These are phyloP conservation scores for Bombus breviceps DNA, from an alignment of 1,140 invertebrate genomes.

Conservation along the genomic window DNA sequence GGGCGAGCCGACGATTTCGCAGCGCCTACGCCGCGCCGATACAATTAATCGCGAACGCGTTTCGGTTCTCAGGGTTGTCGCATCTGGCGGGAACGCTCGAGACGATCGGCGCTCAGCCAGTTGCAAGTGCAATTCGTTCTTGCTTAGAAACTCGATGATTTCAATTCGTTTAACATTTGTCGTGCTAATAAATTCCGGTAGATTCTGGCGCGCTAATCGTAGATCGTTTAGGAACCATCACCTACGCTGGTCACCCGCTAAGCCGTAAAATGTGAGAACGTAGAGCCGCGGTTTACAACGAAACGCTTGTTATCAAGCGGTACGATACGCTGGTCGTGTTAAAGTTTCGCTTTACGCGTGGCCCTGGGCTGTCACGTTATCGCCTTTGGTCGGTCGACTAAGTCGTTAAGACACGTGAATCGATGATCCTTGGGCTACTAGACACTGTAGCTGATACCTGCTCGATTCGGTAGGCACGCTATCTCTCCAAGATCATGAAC, in stretches of 20 bases:
- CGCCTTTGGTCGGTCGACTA: not conserved
- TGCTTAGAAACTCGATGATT: too few relatives aligned
- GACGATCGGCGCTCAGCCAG: not conserved
- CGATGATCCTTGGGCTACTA: not conserved
- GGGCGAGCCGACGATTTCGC: not conserved
- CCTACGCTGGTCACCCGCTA: not conserved
- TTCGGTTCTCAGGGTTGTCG: not conserved
- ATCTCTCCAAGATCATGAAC: not conserved
- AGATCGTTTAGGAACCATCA: not conserved
- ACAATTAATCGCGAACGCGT: not conserved
- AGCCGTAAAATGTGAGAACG: not conserved
- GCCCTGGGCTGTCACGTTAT: not conserved
- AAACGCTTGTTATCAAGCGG: not conserved
- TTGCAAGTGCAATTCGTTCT: not conserved
- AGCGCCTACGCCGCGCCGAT: not conserved
- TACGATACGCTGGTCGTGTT: not conserved
- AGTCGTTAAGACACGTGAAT: not conserved
- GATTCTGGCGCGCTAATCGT: not conserved
- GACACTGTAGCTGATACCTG: not conserved
- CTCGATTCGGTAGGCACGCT: not conserved
- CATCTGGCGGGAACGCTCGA: not conserved
- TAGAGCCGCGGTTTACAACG: not conserved
- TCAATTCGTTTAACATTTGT: not conserved
- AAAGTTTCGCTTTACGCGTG: constrained; percentile 4
- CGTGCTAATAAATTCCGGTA: not conserved